Percentiles rank a stretch among this genome's conserved stretches.
phyloP scores from a whole-genome alignment of 2,888 invertebrate species.

The Hyposoter didymator region DNA sequence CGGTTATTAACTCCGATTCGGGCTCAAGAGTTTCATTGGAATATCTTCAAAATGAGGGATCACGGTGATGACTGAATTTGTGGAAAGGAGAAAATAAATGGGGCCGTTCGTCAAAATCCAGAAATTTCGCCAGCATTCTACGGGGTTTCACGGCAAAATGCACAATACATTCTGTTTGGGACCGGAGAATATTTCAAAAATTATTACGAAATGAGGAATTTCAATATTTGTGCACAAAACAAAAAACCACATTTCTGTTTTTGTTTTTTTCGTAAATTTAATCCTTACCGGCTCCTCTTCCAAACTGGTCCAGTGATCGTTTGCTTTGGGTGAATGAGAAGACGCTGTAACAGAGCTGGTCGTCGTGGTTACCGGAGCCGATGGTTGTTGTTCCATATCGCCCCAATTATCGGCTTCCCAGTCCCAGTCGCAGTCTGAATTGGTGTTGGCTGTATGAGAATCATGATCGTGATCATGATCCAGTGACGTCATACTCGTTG shows the following conservation, averaged over 20 bases:
- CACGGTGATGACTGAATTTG: too few species aligned
- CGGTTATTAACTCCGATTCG: not conserved
- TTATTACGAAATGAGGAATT: too few species aligned
- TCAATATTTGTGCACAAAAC: too few species aligned
- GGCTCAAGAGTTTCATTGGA: not conserved
- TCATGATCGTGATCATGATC: constrained; percentile 91
- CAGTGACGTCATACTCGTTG: constrained; percentile 94
- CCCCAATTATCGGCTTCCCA: constrained; percentile 97
- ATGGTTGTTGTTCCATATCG: constrained; percentile 90
- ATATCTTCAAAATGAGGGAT: too few species aligned
- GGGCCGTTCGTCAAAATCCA: too few species aligned
- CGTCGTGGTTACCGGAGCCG: constrained; percentile 81
- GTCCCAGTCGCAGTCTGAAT: constrained; percentile 93
- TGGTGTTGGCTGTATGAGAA: constrained; percentile 88
- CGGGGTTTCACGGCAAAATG: too few species aligned
- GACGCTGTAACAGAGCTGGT: constrained; percentile 84
- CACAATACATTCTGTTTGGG: too few species aligned
- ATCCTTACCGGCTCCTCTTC: constrained; percentile 91
- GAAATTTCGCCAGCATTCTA: too few species aligned
- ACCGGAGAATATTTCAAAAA: too few species aligned
- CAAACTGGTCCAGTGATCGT: constrained; percentile 94
- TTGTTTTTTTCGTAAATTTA: not conserved
- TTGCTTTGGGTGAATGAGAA: constrained; percentile 87
- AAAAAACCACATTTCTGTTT: too few species aligned
- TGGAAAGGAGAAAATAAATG: too few species aligned